Base-by-base conservation (phyloP, 2,113 vertebrate genomes). In the Sorex araneus region DNA sequence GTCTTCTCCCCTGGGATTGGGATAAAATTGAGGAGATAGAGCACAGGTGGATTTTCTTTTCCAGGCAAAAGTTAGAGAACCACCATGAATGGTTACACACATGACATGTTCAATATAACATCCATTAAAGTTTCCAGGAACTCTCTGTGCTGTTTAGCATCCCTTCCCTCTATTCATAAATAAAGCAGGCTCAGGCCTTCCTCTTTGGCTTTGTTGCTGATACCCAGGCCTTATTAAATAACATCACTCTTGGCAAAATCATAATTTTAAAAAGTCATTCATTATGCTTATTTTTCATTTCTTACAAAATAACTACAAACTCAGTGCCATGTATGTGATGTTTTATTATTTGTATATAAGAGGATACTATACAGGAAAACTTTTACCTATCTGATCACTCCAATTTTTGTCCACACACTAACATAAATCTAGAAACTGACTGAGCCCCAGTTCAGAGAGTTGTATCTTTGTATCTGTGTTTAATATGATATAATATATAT, bases 101-200 rank as follows among this genome's bases (percentile, higher is more conserved):
- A 30, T 69, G 25, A 2, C 12, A 36, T 3, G 1, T 30, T 60
- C 57, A 60, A 23, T 60, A 60, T 23, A 60, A 21, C 19, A 23
- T 23, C 57, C 57, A 60, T 7, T 60, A 19, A 60, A 60, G 6
- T 87, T 89, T 75, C 8, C 25, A 87, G 13, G 28, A 40, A 40
- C 7, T 4, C 0, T 74, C 2, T 87, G 3, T 4, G 18, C 1
- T 76, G 0, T n/a, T 34, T 54, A 21, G 8, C 0, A 2, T n/a
- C 10, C 23, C 30, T 82, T 0, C 10, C 19, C 45, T 30, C 10
- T 79, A n/a, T 16, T 78, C 11, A 76, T 30, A n/a, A 32, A 60
- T 2, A 28, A 87, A 73, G 67, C 2, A 2, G 9, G 2, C 36
- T 71, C 27, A 12, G 45, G 18, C 0, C 28, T 93, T 64, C 2